phyloP scores from a whole-genome alignment of 2,797 vertebrate species.

The Acanthurus leucopareius region DNA sequence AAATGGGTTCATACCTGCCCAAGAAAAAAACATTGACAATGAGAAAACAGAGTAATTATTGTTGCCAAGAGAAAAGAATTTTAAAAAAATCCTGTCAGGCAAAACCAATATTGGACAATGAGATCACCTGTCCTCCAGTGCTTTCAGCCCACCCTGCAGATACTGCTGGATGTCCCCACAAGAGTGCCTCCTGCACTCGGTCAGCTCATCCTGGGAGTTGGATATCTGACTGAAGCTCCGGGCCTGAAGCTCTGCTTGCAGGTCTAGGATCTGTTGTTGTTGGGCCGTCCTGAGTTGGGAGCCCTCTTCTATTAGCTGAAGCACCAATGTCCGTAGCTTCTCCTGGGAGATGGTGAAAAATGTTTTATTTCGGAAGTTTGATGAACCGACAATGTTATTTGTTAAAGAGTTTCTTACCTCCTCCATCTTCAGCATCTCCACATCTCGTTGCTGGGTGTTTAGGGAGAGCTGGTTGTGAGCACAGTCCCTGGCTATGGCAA shows the following conservation, averaged over 20 bases:
- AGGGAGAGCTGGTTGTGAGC: constrained; percentile 90
- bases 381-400: neutral
- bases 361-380: neutral
- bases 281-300: constrained; percentile 84
- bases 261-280: constrained; percentile 77
- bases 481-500: constrained; percentile 89
- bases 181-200: constrained; percentile 88
- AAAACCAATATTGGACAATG: neutral
- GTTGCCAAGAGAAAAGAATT: no score
- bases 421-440: constrained; percentile 84
- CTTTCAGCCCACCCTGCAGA: constrained; percentile 87
- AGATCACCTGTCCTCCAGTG: constrained; percentile 87
- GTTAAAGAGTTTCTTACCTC: constrained; percentile 72
- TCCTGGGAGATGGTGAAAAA: constrained; percentile 68
- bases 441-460: constrained; percentile 85
- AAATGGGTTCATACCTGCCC: constrained; percentile 90
- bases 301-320: constrained; percentile 87
- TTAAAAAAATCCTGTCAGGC: neutral
- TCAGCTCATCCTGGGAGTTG: constrained; percentile 86
- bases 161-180: constrained; percentile 90
- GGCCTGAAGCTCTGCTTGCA: constrained; percentile 79
- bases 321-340: constrained; percentile 82
- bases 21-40: neutral
- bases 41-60: neutral
- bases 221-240: constrained; percentile 70